Evolutionary conservation across 2,113 vertebrate species (phyloP).

Genomic region (Microtus montanus): DNA sequence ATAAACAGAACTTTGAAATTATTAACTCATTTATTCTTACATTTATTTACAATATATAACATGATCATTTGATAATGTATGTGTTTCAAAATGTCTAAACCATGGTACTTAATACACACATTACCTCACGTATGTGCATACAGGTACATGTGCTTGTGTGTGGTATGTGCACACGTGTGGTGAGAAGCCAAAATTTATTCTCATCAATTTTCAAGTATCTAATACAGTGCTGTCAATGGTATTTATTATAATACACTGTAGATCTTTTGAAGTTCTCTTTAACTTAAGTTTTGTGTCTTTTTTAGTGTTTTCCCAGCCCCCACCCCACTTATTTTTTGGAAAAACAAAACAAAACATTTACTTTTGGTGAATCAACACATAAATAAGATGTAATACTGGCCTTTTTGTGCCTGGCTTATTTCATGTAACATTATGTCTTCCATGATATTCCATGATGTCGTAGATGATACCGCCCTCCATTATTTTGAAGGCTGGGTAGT

Average conservation of each 20-base stretch:
- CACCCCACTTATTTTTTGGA: not conserved
- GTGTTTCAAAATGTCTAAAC: not conserved
- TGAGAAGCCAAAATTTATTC: not conserved
- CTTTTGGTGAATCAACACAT: not conserved
- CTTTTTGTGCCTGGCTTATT: not conserved
- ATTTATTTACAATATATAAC: not conserved
- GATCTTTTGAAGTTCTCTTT: not conserved
- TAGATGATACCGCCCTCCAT: not conserved
- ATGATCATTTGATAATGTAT: not conserved
- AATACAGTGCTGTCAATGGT: not conserved
- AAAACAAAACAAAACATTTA: not conserved
- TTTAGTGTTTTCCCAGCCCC: not conserved
- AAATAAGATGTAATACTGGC: no score
- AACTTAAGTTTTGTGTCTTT: not conserved
- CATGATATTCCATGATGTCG: not conserved
- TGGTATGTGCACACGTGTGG: no score
- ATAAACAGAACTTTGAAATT: not conserved
- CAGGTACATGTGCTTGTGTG: not conserved
- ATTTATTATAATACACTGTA: not conserved
- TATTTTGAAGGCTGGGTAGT: not conserved
- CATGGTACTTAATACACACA: not conserved
- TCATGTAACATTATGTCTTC: not conserved
- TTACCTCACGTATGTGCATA: not conserved
- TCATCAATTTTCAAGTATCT: not conserved
- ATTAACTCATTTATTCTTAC: not conserved